Evolutionary conservation across 2,113 vertebrate genomes (phyloP).

Genomic region (Cheirogaleus medius): DNA sequence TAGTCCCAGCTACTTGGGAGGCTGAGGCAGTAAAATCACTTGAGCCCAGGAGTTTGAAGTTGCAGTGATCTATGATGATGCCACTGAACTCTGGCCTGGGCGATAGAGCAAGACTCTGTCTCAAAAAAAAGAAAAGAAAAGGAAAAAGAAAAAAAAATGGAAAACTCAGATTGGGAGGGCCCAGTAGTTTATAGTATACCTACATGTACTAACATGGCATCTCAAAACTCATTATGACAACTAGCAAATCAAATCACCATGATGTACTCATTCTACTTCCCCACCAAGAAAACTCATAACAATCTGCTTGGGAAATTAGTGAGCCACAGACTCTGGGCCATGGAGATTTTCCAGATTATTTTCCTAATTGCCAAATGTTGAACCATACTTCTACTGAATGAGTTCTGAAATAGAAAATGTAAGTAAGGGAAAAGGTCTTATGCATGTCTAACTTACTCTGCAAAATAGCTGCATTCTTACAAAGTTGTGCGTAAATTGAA

Average conservation of each 20-base stretch:
- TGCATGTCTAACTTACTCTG: neutral
- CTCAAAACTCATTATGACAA: conserved; percentile 5
- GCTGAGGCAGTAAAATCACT: too few relatives aligned
- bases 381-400: conserved; percentile 6
- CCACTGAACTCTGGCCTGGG: too few relatives aligned
- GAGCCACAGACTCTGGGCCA: conserved; percentile 8
- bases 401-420: conserved; percentile 54
- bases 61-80: too few relatives aligned
- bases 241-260: conserved; percentile 8
- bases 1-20: too few relatives aligned
- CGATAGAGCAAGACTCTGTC: too few relatives aligned
- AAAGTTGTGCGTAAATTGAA: conserved; percentile 1
- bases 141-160: neutral
- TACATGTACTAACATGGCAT: neutral
- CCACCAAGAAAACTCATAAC: neutral
- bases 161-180: conserved; percentile 1
- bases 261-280: neutral
- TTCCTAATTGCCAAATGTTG: conserved; percentile 47
- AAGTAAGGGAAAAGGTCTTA: conserved; percentile 36
- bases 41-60: too few relatives aligned
- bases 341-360: conserved; percentile 50
- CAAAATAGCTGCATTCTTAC: conserved; percentile 21
- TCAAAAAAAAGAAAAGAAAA: too few relatives aligned
- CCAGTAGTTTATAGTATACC: neutral
- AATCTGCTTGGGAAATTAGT: conserved; percentile 48